Base-by-base conservation (phyloP, 2,113 vertebrate species). In the Nothobranchius furzeri region DNA sequence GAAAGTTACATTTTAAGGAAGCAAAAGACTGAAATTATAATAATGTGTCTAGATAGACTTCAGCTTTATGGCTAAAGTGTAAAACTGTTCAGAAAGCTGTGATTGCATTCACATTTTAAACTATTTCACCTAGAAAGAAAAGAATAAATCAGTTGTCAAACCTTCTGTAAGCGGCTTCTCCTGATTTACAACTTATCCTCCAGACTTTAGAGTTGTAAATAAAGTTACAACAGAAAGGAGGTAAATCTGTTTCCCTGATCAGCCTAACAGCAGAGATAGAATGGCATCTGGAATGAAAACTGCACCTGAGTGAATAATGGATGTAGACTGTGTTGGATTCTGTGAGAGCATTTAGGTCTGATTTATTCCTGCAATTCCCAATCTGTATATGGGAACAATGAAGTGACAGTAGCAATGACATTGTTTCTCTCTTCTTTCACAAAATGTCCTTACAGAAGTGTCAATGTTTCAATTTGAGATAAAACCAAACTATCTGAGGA, bases 181-280 rank as follows among this genome's bases (percentile, higher is more conserved):
- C 13, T 6, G 12, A 47, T 3, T 47, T 47, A 14, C 6, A 47
- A 6, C 1, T 47, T 47, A 14, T 14, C 12, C 13, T 47, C 30
- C 42, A 53, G 47, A 59, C n/a, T 68, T 35, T n/a, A 77, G 12
- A 45, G 10, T 60, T 15, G 11, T 4, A 9, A 43, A 59, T 76
- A 15, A 51, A 68, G 55, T 60, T 71, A 40, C 53, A 60, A 25
- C 24, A 17, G 37, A 70, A 68, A 66, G 55, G 37, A 60, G 69
- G 69, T 76, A 42, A 71, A 62, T 59, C 47, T 61, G 66, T 84
- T 75, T 79, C 62, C 65, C 73, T 68, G 61, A 72, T 79, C 73
- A 74, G 43, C 68, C 37, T 56, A 35, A 40, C 1, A 40, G 6
- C 37, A 40, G 37, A 40, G 37, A 40, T 4, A 40, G 37, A 40